Conservation (phyloP, 2,113 vertebrate genomes). For the Collichthys lucidus region DNA sequence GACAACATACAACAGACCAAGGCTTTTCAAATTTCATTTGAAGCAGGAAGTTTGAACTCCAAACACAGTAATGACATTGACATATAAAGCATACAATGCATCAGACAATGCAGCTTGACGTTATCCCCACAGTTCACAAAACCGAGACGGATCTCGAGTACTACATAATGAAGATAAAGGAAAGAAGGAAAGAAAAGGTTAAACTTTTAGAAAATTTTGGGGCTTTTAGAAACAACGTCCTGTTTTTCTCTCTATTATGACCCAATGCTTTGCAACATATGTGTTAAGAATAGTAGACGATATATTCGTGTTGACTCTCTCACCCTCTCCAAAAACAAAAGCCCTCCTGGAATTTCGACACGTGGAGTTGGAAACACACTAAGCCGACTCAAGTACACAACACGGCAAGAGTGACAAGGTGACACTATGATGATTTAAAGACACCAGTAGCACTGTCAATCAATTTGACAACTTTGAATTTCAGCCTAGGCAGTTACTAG, state of each 20-base stretch:
- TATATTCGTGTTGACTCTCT: conserved; percentile 14
- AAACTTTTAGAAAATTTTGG: background rate
- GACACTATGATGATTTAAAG: conserved; percentile 39
- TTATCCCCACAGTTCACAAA: too few species aligned
- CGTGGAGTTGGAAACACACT: background rate
- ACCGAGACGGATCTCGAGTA: too few species aligned
- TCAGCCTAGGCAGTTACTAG: background rate
- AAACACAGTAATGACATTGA: too few species aligned
- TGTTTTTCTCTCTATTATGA: background rate
- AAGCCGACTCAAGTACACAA: conserved; percentile 33
- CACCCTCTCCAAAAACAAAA: conserved; percentile 8
- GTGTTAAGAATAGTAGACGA: background rate
- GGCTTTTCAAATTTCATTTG: too few species aligned
- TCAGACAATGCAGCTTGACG: too few species aligned
- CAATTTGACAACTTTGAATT: conserved; percentile 3
- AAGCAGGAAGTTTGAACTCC: too few species aligned
- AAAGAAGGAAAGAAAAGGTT: background rate
- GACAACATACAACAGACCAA: too few species aligned
- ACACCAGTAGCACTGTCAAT: background rate
- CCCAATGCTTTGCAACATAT: background rate
- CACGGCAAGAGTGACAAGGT: conserved; percentile 51
- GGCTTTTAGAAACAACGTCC: background rate
- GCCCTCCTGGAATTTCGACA: conserved; percentile 34
- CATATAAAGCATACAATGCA: too few species aligned
- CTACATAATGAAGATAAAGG: background rate